Percentiles rank a stretch among this genome's conserved stretches.
phyloP scores from a whole-genome alignment of 2,113 vertebrate species.

The Epinephelus fuscoguttatus region DNA sequence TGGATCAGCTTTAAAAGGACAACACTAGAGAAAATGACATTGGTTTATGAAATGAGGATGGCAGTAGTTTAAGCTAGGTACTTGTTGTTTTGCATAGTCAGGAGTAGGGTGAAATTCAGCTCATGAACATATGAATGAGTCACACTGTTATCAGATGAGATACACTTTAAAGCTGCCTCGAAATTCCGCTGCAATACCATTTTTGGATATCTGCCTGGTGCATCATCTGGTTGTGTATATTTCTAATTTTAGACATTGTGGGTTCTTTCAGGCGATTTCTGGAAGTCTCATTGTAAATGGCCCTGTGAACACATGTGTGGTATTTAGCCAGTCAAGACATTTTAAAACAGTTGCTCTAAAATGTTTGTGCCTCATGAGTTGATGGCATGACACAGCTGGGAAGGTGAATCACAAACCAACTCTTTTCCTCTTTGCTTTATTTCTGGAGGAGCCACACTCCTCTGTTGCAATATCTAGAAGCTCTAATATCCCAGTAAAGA shows the following conservation, averaged over 20 bases:
- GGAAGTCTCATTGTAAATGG: neutral
- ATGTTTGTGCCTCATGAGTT: slow-evolving; percentile 8
- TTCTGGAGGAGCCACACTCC: neutral
- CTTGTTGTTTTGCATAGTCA: neutral
- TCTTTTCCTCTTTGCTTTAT: neutral
- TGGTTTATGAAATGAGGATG: neutral
- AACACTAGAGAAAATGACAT: neutral
- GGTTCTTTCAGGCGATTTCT: no score
- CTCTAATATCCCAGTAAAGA: neutral
- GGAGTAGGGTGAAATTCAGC: neutral
- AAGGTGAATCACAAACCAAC: neutral
- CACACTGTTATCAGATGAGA: neutral
- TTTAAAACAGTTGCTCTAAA: slow-evolving; percentile 1
- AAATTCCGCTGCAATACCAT: neutral
- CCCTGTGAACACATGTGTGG: neutral
- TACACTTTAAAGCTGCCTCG: neutral
- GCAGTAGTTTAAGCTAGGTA: neutral
- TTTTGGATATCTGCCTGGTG: neutral
- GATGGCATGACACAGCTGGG: neutral
- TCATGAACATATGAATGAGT: neutral
- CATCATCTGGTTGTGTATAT: neutral
- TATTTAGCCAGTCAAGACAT: neutral
- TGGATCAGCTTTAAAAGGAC: neutral
- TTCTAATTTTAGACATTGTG: neutral
- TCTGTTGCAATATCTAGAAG: neutral